phyloP scores from a whole-genome alignment of 2,888 invertebrate genomes.

The Yponomeuta evonymella region DNA sequence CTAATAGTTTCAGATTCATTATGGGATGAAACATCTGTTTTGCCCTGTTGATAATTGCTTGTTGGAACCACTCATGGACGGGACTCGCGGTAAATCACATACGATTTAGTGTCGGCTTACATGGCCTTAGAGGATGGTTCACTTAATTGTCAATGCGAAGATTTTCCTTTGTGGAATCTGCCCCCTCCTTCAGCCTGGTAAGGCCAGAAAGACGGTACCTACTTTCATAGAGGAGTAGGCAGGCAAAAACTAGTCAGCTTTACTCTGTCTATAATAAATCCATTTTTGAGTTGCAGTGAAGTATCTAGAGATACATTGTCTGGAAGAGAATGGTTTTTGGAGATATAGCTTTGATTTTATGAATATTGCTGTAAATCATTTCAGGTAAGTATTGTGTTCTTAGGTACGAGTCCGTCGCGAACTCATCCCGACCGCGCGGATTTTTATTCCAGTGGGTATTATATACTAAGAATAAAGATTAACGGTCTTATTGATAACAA shows the following conservation, averaged over 20 bases:
- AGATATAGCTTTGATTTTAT: no score
- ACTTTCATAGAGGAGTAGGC: background rate
- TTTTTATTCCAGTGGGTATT: no score
- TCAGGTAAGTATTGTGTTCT: no score
- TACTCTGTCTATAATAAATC: no score
- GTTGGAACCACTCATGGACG: conserved; percentile 27
- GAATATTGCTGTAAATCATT: no score
- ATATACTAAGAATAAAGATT: no score
- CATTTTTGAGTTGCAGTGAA: no score
- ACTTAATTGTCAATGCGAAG: background rate
- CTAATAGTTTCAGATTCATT: background rate
- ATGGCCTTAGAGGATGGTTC: conserved; percentile 1
- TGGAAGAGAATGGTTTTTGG: no score
- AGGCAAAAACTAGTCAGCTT: background rate
- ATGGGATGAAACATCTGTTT: background rate
- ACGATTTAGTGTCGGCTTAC: conserved; percentile 21
- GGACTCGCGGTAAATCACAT: conserved; percentile 35
- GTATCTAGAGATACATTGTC: no score
- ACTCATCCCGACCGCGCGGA: no score
- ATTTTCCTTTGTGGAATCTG: background rate
- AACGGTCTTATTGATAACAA: no score
- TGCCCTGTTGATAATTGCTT: conserved; percentile 40
- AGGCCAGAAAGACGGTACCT: background rate
- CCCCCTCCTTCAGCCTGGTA: background rate
- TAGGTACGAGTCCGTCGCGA: no score